Conservation (phyloP, 2,797 vertebrate species). For the Pelochelys cantorii region DNA sequence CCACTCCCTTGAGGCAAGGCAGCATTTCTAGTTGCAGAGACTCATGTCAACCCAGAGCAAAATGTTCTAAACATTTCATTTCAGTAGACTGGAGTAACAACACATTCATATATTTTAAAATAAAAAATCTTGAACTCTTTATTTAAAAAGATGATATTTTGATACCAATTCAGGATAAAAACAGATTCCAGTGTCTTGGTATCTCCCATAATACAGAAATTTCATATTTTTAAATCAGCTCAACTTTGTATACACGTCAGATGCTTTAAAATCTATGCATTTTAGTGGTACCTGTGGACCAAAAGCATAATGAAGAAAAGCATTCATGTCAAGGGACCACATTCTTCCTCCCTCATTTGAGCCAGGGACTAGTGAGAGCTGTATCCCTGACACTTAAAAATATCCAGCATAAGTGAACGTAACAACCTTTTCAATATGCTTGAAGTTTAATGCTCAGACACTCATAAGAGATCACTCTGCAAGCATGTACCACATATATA, state of each 20-base stretch:
- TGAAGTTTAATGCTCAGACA: neutral
- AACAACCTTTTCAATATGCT: neutral
- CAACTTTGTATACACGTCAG: neutral
- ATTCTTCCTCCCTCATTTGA: neutral
- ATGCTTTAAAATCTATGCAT: neutral
- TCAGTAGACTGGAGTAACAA: neutral
- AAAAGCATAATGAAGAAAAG: neutral
- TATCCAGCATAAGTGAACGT: neutral
- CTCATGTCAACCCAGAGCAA: neutral
- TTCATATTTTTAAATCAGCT: neutral
- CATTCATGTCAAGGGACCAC: neutral
- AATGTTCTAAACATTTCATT: neutral
- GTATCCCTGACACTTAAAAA: neutral
- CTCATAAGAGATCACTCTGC: neutral
- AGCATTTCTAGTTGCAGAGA: neutral
- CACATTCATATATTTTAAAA: neutral
- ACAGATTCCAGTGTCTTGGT: neutral
- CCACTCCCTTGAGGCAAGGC: neutral
- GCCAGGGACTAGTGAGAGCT: neutral
- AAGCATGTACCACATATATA: neutral
- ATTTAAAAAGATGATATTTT: neutral
- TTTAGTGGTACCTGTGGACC: too few species aligned
- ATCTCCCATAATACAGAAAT: neutral
- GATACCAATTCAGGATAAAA: neutral
- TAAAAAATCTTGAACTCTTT: neutral